These are phyloP conservation scores for Gobionotothen gibberifrons DNA, from an alignment of 2,797 vertebrate species.

Conservation along the genomic window DNA sequence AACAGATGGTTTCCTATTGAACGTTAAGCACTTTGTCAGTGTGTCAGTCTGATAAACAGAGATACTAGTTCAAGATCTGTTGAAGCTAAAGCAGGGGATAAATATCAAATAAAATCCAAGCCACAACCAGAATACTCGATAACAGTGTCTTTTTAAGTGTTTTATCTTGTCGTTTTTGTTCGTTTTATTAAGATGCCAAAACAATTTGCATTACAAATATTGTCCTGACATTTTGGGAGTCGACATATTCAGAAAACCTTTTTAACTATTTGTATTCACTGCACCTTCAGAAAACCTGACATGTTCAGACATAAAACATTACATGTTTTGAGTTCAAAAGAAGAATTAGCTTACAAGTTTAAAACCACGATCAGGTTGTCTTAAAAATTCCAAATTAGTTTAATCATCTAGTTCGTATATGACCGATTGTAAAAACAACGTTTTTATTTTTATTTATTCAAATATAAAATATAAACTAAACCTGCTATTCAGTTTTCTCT, in stretches of 20 bases:
- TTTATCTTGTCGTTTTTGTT: neutral
- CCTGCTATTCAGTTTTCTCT: neutral
- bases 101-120: neutral
- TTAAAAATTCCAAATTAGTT: neutral
- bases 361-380: neutral
- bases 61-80: neutral
- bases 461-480: neutral
- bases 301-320: neutral
- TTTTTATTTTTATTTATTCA: neutral
- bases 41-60: conserved; percentile 36
- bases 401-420: neutral
- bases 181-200: neutral
- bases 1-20: conserved; percentile 41
- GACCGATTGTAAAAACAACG: neutral
- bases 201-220: neutral
- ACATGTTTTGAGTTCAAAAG: neutral
- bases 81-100: neutral
- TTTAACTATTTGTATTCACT: neutral
- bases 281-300: too few species aligned
- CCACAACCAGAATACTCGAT: neutral
- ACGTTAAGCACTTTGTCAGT: conserved; percentile 21
- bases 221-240: neutral
- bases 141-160: neutral
- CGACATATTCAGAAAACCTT: neutral
- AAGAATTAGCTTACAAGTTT: neutral